These are phyloP conservation scores for Vidua chalybeata DNA, from an alignment of 2,113 vertebrate genomes.

Conservation along the genomic window DNA sequence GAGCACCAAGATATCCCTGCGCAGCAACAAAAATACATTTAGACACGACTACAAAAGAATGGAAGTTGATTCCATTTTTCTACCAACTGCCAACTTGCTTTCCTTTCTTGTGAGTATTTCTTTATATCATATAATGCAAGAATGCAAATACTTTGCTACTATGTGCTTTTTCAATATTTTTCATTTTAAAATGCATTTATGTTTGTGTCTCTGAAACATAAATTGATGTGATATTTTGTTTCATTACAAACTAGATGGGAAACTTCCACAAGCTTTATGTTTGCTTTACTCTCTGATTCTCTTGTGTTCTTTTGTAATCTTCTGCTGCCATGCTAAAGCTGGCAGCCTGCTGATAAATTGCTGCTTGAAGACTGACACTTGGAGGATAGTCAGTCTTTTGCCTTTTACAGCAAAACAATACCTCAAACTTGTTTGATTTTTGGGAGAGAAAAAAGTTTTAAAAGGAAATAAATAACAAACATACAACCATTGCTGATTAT, in stretches of 20 bases:
- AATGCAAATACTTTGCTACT: not conserved
- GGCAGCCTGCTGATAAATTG: conserved; percentile 44
- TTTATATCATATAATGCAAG: not conserved
- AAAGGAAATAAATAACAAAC: not conserved
- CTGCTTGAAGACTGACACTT: conserved; percentile 19
- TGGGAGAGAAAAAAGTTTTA: not conserved
- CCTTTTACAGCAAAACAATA: not conserved
- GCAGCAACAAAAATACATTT: not conserved
- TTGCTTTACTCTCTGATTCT: conserved; percentile 2
- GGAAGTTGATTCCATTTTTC: not conserved
- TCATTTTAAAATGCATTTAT: not conserved
- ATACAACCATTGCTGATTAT: not conserved
- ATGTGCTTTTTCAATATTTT: not conserved
- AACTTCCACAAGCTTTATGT: not conserved
- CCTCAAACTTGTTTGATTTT: not conserved
- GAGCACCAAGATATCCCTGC: not conserved
- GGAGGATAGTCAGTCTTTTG: not conserved
- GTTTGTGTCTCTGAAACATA: not conserved
- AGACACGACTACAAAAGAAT: not conserved
- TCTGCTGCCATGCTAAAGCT: not conserved
- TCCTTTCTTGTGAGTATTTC: not conserved
- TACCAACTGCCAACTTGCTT: not conserved
- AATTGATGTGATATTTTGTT: conserved; percentile 15
- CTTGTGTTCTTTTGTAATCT: conserved; percentile 31
- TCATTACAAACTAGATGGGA: not conserved